Evolutionary conservation across 1,140 invertebrate species (phyloP), one percentile per base, ranked within the genome.

Genomic region (Nasonia longicornis): DNA sequence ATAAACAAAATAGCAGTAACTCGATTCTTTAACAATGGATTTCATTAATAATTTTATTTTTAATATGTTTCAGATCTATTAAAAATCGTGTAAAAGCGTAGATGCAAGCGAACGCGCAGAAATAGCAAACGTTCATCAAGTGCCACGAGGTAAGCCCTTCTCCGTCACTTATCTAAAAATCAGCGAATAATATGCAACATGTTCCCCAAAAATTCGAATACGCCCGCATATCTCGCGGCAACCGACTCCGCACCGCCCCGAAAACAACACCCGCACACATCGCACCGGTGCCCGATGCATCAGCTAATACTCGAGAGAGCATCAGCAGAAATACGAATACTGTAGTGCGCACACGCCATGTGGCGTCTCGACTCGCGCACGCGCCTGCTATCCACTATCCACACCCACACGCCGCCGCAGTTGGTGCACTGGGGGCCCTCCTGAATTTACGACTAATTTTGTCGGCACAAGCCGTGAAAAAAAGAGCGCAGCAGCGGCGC

Each of bases 391-490:
- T 79, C 85, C 76, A 84, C 85, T 86, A 85, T 74, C 75, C 76
- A 81, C 81, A 73, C 77, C 74, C 83, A 83, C 84, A 82, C 85
- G 84, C 78, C 82, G 84, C 12, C 82, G 84, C 29, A 67, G 76
- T 80, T 79, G 83, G 48, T 31, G 80, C 81, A 77, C 10, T 38
- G 77, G 75, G 69, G 66, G 73, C 69, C 72, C 76, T 64, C 22
- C 87, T 89, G 87, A 89, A 89, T 89, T 88, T 88, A 89, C 88
- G 84, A 85, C 84, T 86, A 87, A 90, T 89, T 89, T 87, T 88
- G 31, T 88, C 77, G 86, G 87, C 87, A 67, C 22, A 88, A 87
- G 87, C 86, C 87, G 84, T 89, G 87, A 89, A 90, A 90, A 86
- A 58, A 58, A 67, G 80, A 80, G 38, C 84, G 83, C 84, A 35